These are phyloP conservation scores for Heliangelus exortis DNA, from an alignment of 2,797 vertebrate species.

Conservation along the genomic window DNA sequence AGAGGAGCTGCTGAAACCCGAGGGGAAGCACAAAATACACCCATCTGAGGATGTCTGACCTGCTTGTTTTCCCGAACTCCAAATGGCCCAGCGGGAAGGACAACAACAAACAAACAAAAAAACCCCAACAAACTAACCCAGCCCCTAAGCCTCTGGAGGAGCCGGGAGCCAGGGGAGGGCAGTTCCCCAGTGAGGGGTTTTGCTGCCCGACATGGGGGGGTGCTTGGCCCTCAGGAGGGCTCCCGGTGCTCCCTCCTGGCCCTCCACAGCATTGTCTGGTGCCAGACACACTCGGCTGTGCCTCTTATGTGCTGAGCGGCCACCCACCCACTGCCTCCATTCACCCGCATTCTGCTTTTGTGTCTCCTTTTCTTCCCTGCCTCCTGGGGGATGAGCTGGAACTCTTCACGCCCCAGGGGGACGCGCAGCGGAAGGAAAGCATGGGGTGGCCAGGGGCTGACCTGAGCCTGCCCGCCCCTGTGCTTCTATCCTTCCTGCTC, in stretches of 20 bases:
- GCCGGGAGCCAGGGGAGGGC: background rate
- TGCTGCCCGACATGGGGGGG: background rate
- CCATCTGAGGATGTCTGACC: background rate
- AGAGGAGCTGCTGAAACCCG: background rate
- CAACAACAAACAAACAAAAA: background rate
- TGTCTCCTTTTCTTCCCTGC: background rate
- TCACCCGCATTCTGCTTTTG: conserved; percentile 59
- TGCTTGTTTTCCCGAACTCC: background rate
- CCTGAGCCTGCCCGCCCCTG: background rate
- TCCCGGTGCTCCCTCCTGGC: background rate
- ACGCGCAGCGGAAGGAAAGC: background rate
- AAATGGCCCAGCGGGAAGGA: background rate
- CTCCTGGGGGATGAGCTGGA: conserved; percentile 2
- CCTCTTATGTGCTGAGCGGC: conserved; percentile 39
- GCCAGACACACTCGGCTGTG: conserved; percentile 65
- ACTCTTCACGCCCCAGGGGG: conserved; percentile 10
- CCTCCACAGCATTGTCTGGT: conserved; percentile 10
- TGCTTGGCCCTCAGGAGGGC: background rate
- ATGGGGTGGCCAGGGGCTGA: too few relatives aligned
- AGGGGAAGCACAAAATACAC: background rate
- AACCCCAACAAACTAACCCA: too few relatives aligned
- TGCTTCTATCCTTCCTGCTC: background rate
- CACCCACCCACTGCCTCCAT: conserved; percentile 51
- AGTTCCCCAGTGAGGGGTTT: background rate
- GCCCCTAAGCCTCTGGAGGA: background rate